Conservation (phyloP, 2,113 vertebrate species). For the Saccopteryx leptura region DNA sequence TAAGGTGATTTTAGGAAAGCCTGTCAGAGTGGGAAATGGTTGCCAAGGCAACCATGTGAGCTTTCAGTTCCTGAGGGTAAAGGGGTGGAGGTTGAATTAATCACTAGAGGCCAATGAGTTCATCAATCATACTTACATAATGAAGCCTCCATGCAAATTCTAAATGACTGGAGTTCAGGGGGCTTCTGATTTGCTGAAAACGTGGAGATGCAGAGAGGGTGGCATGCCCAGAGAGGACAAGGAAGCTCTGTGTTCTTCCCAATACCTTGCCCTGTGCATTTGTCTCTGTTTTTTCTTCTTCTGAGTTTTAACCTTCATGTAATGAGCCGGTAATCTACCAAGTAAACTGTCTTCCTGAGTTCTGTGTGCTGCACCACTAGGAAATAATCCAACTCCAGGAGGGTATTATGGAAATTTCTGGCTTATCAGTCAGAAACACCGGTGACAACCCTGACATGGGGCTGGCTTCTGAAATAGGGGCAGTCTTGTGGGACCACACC, state of each 20-base stretch:
- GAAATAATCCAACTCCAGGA: not conserved
- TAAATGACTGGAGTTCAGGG: not conserved
- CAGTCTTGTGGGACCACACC: not conserved
- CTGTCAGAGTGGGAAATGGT: not conserved
- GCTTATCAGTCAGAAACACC: not conserved
- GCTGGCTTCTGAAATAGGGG: not conserved
- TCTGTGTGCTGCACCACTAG: not conserved
- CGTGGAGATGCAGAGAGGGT: not conserved
- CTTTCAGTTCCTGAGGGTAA: not conserved
- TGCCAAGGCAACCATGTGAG: not conserved
- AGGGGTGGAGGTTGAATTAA: not conserved
- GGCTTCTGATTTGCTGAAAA: not conserved
- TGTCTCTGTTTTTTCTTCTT: not conserved
- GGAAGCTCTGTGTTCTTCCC: not conserved
- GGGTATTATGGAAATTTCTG: not conserved
- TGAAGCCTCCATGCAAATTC: not conserved
- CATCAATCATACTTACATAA: not conserved
- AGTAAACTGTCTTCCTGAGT: not conserved
- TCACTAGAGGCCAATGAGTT: not conserved
- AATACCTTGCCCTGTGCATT: not conserved
- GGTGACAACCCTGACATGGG: not conserved
- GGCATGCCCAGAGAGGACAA: not conserved
- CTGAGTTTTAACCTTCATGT: not conserved
- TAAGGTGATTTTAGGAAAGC: not conserved
- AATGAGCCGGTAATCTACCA: not conserved